Conservation (phyloP, 2,113 vertebrate species). For the Proterorhinus semilunaris region DNA sequence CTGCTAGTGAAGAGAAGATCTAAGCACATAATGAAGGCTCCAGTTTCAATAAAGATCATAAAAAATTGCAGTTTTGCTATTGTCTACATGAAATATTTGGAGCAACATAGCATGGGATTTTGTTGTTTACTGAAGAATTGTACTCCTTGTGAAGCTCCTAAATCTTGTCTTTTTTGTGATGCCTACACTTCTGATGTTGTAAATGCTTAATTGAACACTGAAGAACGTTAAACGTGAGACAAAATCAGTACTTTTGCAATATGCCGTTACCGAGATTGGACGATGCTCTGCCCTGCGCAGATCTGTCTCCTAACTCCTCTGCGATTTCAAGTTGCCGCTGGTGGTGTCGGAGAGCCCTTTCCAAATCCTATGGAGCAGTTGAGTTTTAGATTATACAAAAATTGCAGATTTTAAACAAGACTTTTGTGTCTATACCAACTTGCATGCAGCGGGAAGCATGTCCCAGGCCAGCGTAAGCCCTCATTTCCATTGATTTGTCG, state of each 20-base stretch:
- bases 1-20: background rate
- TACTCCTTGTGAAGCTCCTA: too few species aligned
- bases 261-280: slow-evolving; percentile 88
- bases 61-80: too few species aligned
- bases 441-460: slow-evolving; percentile 96
- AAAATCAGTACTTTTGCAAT: background rate
- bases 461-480: slow-evolving; percentile 91
- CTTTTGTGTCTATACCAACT: slow-evolving; percentile 37
- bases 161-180: too few species aligned
- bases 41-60: background rate
- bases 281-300: slow-evolving; percentile 90
- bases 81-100: too few species aligned
- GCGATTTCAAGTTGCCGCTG: slow-evolving; percentile 90
- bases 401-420: background rate
- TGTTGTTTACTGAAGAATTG: too few species aligned
- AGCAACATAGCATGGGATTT: too few species aligned
- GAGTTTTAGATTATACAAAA: background rate
- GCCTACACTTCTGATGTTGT: too few species aligned
- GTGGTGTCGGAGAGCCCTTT: slow-evolving; percentile 89
- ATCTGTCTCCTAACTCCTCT: slow-evolving; percentile 88
- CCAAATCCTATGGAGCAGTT: slow-evolving; percentile 78
- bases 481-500: slow-evolving; percentile 92
- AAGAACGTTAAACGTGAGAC: too few species aligned
- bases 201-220: too few species aligned
- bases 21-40: background rate